Evolutionary conservation across 2,888 invertebrate genomes (phyloP).

Genomic region (Acanthococcus lagerstroemiae): DNA sequence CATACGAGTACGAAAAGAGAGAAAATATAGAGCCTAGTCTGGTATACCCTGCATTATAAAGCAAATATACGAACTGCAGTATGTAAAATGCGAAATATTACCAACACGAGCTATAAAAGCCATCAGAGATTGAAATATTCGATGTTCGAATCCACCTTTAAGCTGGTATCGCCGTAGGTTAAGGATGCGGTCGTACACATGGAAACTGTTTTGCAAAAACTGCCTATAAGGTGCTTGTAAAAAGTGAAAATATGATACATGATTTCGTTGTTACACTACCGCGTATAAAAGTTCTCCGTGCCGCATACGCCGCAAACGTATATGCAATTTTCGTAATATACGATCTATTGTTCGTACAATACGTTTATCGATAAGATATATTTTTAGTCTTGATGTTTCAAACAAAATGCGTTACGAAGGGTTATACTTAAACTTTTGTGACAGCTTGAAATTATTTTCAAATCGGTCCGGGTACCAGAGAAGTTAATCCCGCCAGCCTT

Average conservation of each 20-base stretch:
- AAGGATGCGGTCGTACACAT: too few relatives aligned
- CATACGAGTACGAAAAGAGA: too few relatives aligned
- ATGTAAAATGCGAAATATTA: neutral
- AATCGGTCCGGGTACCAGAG: too few relatives aligned
- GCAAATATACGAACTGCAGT: too few relatives aligned
- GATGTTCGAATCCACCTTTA: neutral
- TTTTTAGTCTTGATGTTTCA: neutral
- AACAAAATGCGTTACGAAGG: too few relatives aligned
- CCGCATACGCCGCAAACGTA: neutral
- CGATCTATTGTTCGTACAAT: conserved; percentile 3
- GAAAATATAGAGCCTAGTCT: too few relatives aligned
- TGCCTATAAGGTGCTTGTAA: neutral
- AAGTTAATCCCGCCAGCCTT: too few relatives aligned
- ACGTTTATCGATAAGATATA: neutral
- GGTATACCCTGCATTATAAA: too few relatives aligned
- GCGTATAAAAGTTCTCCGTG: too few relatives aligned
- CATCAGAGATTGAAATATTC: neutral
- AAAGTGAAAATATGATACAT: conserved; percentile 17
- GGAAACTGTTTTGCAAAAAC: neutral
- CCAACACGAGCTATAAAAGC: neutral
- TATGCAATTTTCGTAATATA: neutral
- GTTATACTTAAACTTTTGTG: neutral
- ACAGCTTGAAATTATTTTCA: neutral
- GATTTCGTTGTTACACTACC: conserved; percentile 8
- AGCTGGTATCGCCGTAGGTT: neutral